Base-by-base conservation (phyloP, 2,888 invertebrate species). In the Lypha dubia region DNA sequence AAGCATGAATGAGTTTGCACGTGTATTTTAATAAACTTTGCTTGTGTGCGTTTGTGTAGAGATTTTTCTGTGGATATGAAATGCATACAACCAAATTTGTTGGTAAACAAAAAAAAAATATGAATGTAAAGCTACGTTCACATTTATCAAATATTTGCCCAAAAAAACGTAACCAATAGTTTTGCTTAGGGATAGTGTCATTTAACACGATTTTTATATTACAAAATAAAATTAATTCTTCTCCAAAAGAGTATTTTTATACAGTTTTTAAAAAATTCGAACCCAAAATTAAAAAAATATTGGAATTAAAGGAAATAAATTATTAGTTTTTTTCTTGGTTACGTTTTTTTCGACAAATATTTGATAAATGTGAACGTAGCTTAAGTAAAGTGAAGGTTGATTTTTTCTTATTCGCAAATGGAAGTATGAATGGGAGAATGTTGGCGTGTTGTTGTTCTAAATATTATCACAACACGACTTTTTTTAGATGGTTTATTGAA, bases 41-140 rank as follows among this genome's bases (percentile, higher is more conserved):
- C 20, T 28, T 32, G 32, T 7, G 20, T 63, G 63, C 41, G 15
- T 51, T 24, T 56, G 9, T 63, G 51, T 46, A 51, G 67, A 49
- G 46, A 51, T 44, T 11, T n/a, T 76, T 49, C 17, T 28, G 49
- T 24, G 35, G 38, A 44, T 53, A 32, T 3, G 24, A 46, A 41
- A 32, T 51, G 5, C 28, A 32, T 51, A n/a, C n/a, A n/a, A n/a
- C n/a, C n/a, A n/a, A n/a, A 51, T 79, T 80, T 85, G 76, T 80
- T 85, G 80, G 80, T 80, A 83, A 83, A 83, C 76, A 83, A 79
- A 82, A 79, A 82, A 79, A 71, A 49, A 53, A 67, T 71, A 22
- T 85, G 76, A 77, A 83, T 83, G 80, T 80, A 83, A 83, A 83
- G 73, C 77, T 73, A 82, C n/a, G n/a, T n/a, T n/a, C n/a, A n/a